These are phyloP conservation scores for Acrobasis suavella DNA, from an alignment of 2,888 invertebrate genomes.

Conservation along the genomic window DNA sequence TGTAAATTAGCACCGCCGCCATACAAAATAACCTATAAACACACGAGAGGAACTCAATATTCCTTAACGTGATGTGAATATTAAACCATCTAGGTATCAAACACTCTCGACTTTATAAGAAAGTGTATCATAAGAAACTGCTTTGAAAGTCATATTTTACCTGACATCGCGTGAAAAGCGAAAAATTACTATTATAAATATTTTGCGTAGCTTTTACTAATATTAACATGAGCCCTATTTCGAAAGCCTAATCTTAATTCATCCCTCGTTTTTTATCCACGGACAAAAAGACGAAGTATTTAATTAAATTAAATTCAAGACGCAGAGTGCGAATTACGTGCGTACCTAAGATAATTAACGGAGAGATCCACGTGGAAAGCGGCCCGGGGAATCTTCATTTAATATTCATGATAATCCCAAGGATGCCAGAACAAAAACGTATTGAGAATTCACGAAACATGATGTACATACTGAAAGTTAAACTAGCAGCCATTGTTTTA, in stretches of 20 bases:
- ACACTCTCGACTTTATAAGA: too few species aligned
- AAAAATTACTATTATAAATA: not conserved
- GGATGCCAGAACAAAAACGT: slow-evolving; percentile 14
- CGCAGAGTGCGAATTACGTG: slow-evolving; percentile 16
- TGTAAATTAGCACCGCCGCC: too few species aligned
- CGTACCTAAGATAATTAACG: slow-evolving; percentile 17
- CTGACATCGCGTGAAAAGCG: not conserved
- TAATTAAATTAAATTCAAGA: slow-evolving; percentile 11
- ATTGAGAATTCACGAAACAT: not conserved
- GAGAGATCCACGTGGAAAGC: slow-evolving; percentile 3
- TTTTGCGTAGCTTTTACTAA: not conserved
- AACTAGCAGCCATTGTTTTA: not conserved
- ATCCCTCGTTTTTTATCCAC: slow-evolving; percentile 6
- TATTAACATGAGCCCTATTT: slow-evolving; percentile 3
- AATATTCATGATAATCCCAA: slow-evolving; percentile 12
- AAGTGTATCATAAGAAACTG: too few species aligned
- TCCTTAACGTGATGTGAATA: too few species aligned
- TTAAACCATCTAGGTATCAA: too few species aligned
- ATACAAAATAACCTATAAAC: too few species aligned
- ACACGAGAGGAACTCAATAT: too few species aligned
- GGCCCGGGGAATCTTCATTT: slow-evolving; percentile 5
- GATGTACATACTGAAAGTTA: not conserved
- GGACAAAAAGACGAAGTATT: slow-evolving; percentile 18
- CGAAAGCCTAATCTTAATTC: slow-evolving; percentile 1
- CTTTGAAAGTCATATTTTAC: too few species aligned